A percentile compares a stretch with the other conserved stretches of the same genome.
Evolutionary conservation across 1,140 invertebrate species (phyloP).

Genomic region (Nephila pilipes): DNA sequence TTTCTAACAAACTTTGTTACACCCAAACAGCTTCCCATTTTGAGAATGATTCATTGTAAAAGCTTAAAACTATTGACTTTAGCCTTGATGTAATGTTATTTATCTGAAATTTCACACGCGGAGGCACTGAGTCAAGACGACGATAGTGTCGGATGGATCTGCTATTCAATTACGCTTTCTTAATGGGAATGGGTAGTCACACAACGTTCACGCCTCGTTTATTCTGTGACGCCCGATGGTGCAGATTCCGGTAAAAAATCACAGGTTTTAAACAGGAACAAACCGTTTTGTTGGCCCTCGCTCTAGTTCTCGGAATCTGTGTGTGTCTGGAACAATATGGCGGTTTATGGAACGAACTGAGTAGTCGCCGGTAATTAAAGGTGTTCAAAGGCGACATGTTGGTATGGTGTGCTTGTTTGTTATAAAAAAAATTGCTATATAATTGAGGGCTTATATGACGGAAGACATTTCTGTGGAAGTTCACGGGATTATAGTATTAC

Average conservation of each 20-base stretch:
- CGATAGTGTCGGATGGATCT: neutral
- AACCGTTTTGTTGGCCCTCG: neutral
- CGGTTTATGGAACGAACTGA: neutral
- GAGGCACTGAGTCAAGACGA: neutral
- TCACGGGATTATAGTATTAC: no score
- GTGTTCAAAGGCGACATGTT: neutral
- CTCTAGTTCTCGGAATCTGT: neutral
- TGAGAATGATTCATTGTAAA: neutral
- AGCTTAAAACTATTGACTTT: neutral
- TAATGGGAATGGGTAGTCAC: neutral
- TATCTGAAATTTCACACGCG: neutral
- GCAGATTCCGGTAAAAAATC: slow-evolving; percentile 23
- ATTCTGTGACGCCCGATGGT: neutral
- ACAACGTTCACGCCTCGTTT: neutral
- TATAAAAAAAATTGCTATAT: no score
- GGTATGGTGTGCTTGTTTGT: neutral
- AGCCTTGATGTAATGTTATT: neutral
- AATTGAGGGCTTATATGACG: no score
- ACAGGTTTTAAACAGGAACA: slow-evolving; percentile 14
- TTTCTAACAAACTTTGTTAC: neutral
- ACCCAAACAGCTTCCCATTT: neutral
- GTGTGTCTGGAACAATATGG: slow-evolving; percentile 15
- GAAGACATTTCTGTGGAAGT: no score
- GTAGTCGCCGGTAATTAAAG: neutral
- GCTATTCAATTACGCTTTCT: neutral